These are phyloP conservation scores for Leptopilina myrica DNA, from an alignment of 2,888 invertebrate species.

Conservation along the genomic window DNA sequence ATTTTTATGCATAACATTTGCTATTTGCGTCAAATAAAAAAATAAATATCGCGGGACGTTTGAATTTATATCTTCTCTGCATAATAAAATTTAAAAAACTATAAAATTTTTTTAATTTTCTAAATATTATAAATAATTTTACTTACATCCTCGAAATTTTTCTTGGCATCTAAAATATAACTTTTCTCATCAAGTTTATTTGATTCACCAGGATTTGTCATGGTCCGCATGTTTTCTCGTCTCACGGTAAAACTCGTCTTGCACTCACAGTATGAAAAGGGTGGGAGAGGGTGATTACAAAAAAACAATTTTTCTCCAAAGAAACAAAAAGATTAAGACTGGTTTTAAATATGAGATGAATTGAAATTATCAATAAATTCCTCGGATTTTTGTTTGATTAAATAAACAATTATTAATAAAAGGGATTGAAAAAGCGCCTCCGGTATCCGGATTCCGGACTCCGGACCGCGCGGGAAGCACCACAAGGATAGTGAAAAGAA, in stretches of 20 bases:
- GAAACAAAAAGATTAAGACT: background rate
- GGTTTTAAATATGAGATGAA: background rate
- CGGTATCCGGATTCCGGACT: slow-evolving; percentile 3
- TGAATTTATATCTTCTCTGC: background rate
- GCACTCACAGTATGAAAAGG: too few species aligned
- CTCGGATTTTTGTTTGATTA: background rate
- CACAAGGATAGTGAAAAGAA: background rate
- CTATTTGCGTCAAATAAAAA: background rate
- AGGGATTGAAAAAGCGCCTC: background rate
- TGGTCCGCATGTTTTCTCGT: slow-evolving; percentile 18
- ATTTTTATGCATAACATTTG: background rate
- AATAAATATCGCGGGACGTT: background rate
- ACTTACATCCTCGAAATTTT: slow-evolving; percentile 72
- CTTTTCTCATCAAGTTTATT: slow-evolving; percentile 70
- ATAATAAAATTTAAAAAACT: too few species aligned
- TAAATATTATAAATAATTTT: too few species aligned
- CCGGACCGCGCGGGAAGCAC: slow-evolving; percentile 24
- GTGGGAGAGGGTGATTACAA: too few species aligned
- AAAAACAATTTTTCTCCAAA: background rate
- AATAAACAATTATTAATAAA: background rate
- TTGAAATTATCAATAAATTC: background rate
- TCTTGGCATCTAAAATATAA: slow-evolving; percentile 72
- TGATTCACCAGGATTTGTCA: slow-evolving; percentile 56
- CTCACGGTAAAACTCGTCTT: background rate
- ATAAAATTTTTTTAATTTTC: too few species aligned